phyloP scores from a whole-genome alignment of 2,888 invertebrate genomes.

The Perdita meconis region DNA sequence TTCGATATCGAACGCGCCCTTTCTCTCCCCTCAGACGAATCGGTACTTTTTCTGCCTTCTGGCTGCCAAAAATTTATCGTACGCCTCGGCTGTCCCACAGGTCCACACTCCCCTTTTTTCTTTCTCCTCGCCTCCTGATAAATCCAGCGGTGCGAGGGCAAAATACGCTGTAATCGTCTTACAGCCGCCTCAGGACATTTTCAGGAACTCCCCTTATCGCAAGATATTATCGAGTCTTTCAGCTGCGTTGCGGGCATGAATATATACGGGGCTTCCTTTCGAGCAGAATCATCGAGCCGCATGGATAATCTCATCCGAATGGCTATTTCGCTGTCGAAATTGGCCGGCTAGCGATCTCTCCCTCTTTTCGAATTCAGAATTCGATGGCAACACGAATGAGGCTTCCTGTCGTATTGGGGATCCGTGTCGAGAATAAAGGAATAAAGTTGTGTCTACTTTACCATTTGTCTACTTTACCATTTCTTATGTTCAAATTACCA shows the following conservation, averaged over 20 bases:
- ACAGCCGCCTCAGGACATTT: conserved; percentile 57
- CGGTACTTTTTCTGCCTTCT: conserved; percentile 35
- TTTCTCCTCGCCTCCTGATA: conserved; percentile 28
- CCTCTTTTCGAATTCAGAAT: conserved; percentile 28
- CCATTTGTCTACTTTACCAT: not conserved
- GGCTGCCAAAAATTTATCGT: conserved; percentile 50
- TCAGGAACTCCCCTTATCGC: conserved; percentile 56
- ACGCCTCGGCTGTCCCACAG: conserved; percentile 3
- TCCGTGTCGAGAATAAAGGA: conserved; percentile 20
- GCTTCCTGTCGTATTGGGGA: conserved; percentile 2
- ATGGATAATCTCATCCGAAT: conserved; percentile 61
- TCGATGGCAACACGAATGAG: not conserved
- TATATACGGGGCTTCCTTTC: conserved; percentile 36
- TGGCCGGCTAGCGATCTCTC: conserved; percentile 25
- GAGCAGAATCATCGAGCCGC: conserved; percentile 42
- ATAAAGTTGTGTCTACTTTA: not conserved
- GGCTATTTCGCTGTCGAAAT: conserved; percentile 47
- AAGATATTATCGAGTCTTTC: conserved; percentile 52
- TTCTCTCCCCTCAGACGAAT: not conserved
- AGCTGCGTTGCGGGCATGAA: conserved; percentile 6
- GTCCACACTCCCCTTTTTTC: not conserved
- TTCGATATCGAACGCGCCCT: conserved; percentile 3
- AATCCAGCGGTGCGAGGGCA: conserved; percentile 36
- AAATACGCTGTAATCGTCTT: conserved; percentile 60
- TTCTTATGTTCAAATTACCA: no score